phyloP scores from a whole-genome alignment of 2,113 vertebrate species.

The Anthoscopus minutus region DNA sequence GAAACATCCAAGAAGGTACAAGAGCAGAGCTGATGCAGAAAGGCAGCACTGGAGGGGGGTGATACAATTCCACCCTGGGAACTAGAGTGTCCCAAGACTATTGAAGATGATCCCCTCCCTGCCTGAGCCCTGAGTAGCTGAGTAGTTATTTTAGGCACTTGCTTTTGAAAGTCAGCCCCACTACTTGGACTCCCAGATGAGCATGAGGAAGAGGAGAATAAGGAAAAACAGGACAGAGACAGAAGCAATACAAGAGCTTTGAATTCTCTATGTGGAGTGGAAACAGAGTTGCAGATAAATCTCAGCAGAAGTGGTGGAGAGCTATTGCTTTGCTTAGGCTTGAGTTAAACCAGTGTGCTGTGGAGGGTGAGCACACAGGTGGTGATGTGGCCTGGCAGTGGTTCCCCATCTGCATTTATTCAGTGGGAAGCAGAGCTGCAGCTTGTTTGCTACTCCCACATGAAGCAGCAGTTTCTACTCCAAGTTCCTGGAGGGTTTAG shows the following conservation, averaged over 20 bases:
- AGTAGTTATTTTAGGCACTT: neutral
- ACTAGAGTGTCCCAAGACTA: neutral
- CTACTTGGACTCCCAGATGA: neutral
- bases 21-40: neutral
- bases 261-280: neutral
- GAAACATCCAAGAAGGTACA: slow-evolving; percentile 94
- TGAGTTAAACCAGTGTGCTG: neutral
- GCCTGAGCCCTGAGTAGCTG: neutral
- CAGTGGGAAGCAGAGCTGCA: neutral
- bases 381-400: neutral
- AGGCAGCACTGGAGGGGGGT: neutral
- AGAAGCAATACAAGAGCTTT: neutral
- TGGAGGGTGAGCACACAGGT: neutral
- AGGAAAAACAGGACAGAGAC: neutral
- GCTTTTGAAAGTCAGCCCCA: neutral
- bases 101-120: neutral
- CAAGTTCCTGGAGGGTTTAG: neutral
- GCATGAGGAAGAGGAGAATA: neutral
- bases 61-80: neutral
- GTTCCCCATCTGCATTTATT: neutral
- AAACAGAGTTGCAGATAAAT: neutral
- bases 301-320: neutral
- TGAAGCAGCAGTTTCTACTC: neutral
- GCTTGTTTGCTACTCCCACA: neutral
- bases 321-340: neutral